Percentiles rank a stretch among this genome's conserved stretches.
These are phyloP conservation scores for Coecobrya sp. DNA, from an alignment of 2,888 invertebrate genomes.

Conservation along the genomic window DNA sequence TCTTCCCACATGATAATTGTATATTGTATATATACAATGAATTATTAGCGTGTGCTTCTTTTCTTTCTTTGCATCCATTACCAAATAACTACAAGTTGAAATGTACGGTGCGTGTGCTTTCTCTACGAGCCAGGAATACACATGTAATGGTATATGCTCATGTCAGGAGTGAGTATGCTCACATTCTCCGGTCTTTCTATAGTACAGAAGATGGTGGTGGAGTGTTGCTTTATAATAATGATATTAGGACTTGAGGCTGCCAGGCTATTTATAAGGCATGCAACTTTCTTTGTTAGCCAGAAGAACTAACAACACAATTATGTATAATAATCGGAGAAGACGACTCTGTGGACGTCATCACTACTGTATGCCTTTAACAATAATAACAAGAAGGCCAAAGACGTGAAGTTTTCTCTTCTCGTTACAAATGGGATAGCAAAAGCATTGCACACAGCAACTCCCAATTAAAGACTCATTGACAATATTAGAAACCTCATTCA, in stretches of 20 bases:
- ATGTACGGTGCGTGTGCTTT: not conserved
- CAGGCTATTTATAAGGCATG: conserved; percentile 40
- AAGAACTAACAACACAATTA: conserved; percentile 59
- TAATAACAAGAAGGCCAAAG: conserved; percentile 38
- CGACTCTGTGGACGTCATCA: conserved; percentile 36
- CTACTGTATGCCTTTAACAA: conserved; percentile 19
- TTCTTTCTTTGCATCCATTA: conserved; percentile 25
- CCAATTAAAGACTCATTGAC: conserved; percentile 65
- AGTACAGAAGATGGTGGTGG: not conserved
- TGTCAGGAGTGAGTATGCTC: conserved; percentile 12
- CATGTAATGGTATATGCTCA: not conserved
- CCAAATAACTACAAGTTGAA: not conserved
- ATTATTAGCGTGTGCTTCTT: not conserved
- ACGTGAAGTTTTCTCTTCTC: conserved; percentile 13
- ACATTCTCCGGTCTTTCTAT: not conserved
- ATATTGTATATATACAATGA: conserved; percentile 20
- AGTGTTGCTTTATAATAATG: conserved; percentile 14
- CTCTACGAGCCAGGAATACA: not conserved
- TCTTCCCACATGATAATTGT: not conserved
- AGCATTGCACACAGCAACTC: not conserved
- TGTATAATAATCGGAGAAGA: conserved; percentile 63
- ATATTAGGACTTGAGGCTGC: conserved; percentile 35
- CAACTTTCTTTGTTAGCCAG: conserved; percentile 63
- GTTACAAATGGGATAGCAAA: not conserved
- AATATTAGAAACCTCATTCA: conserved; percentile 60